Evolutionary conservation across 2,797 vertebrate species (phyloP), one percentile per base, ranked within the genome.

Genomic region (Semaprochilodus insignis): DNA sequence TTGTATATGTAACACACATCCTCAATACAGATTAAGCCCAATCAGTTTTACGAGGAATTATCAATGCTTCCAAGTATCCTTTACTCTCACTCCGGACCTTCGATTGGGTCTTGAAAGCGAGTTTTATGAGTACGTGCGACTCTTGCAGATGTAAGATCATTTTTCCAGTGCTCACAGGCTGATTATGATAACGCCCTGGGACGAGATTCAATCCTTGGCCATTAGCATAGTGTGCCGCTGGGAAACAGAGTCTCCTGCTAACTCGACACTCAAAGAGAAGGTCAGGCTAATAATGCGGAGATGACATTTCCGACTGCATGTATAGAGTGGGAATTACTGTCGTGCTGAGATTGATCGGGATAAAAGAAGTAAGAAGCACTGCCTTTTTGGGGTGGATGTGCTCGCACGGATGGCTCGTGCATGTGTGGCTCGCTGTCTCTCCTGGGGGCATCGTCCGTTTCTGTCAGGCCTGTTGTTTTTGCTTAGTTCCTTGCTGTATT

Each of bases 381-480:
- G 27, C 5, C 31, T 51, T 40, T 74, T 74, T 36, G 1, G 44
- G 36, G 44, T 60, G 77, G 16, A 25, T 55, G 27, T 52, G 60
- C 27, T 5, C 36, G 11, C 31, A 57, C 48, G 36, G 8, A 16
- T 23, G 69, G n/a, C 21, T 48, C 6, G 60, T 67, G 79, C 31
- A 77, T 57, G 73, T 74, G 78, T 63, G 76, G 70, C 74, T 78
- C 70, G 78, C 82, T 44, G 70, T 77, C 70, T 78, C 70, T 85
- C 63, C 34, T 62, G 62, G 81, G 78, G 75, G 77, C 80, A 83
- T 83, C 85, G 52, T 83, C 78, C 71, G 48, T 78, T 85, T 86
- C 85, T 88, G 85, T 80, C 87, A 77, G 63, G 65, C 77, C 81
- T 85, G 85, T 83, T 88, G 85, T 83, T 85, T 81, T 81, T 84